phyloP scores from a whole-genome alignment of 2,797 vertebrate species.

The Loriculus beryllinus region DNA sequence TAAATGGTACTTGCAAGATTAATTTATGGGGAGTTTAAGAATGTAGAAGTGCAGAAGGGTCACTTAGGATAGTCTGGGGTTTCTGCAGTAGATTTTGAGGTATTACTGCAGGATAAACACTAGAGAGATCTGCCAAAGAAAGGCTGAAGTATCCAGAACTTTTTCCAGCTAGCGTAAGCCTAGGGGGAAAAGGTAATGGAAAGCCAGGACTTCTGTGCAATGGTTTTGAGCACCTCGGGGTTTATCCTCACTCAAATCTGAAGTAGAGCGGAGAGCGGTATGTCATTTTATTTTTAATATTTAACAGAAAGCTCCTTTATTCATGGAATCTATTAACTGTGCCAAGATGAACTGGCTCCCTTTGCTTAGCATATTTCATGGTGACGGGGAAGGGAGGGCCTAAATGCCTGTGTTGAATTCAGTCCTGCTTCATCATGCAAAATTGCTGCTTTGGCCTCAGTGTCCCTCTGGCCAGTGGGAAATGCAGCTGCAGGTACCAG shows the following conservation, averaged over 20 bases:
- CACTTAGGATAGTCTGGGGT: neutral
- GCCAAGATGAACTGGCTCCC: neutral
- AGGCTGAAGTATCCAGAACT: neutral
- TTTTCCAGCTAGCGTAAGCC: neutral
- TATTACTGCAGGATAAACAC: neutral
- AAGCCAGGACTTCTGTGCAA: neutral
- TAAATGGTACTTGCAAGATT: neutral
- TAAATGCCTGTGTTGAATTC: neutral
- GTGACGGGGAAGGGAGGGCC: neutral
- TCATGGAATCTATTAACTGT: neutral
- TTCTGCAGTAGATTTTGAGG: neutral
- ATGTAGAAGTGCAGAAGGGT: neutral
- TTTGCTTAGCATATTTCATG: neutral
- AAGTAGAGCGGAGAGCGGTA: neutral
- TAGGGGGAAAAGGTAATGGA: neutral
- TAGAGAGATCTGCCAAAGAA: neutral
- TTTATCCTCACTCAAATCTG: neutral
- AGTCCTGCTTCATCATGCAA: neutral
- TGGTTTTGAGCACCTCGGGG: neutral
- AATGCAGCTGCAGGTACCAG: neutral
- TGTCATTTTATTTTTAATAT: neutral
- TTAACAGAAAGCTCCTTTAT: neutral
- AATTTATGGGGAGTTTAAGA: neutral
- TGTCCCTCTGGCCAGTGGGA: neutral
- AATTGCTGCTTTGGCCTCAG: neutral